phyloP scores from a whole-genome alignment of 1,140 invertebrate species.

The Drosophila bocki region DNA sequence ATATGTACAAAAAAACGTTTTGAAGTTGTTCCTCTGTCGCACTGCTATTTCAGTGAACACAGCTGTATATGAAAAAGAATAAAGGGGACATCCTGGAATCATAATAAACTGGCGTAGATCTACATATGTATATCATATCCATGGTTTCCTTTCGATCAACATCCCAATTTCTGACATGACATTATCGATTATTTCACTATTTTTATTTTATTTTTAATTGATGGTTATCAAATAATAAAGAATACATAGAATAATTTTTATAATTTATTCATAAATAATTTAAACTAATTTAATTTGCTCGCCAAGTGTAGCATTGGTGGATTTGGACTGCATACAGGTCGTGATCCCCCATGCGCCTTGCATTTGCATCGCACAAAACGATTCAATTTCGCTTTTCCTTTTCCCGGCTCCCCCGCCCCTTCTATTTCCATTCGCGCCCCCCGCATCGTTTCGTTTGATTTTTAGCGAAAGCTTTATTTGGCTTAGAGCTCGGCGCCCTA shows the following conservation, averaged over 20 bases:
- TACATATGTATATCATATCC: too few relatives aligned
- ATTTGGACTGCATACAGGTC: constrained; percentile 23
- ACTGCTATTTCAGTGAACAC: too few relatives aligned
- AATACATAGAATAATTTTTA: not conserved
- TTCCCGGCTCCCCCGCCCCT: constrained; percentile 18
- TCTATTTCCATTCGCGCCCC: constrained; percentile 30
- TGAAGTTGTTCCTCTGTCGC: too few relatives aligned
- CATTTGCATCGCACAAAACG: constrained; percentile 55
- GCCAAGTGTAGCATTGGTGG: constrained; percentile 1
- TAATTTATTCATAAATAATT: not conserved
- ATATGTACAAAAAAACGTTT: too few relatives aligned
- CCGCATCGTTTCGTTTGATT: constrained; percentile 58
- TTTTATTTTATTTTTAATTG: not conserved
- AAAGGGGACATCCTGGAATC: too few relatives aligned
- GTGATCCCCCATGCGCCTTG: constrained; percentile 30
- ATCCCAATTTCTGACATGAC: not conserved
- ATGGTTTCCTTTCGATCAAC: not conserved
- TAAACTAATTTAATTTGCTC: not conserved
- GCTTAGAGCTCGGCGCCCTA: constrained; percentile 46
- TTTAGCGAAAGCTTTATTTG: constrained; percentile 64
- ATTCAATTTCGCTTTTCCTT: constrained; percentile 55
- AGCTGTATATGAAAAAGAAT: too few relatives aligned
- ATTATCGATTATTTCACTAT: not conserved
- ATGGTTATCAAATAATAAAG: not conserved
- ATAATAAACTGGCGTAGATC: too few relatives aligned